Evolutionary conservation across 2,113 vertebrate genomes (phyloP).

Genomic region (Notarius lentiginosus): DNA sequence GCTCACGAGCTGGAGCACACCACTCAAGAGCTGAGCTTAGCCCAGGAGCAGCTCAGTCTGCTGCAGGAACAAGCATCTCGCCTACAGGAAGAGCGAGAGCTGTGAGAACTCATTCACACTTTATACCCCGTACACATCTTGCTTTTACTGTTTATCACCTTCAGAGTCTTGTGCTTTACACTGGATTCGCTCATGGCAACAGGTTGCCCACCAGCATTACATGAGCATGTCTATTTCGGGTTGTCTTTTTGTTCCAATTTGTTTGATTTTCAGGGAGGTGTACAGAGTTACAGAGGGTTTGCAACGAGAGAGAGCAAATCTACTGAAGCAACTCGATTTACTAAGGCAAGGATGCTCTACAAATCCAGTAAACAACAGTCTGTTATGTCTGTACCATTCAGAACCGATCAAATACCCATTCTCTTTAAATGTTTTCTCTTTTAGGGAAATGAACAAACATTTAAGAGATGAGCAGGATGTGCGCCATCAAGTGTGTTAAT

Average conservation of each 20-base stretch:
- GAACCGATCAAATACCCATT: not conserved
- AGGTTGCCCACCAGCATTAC: not conserved
- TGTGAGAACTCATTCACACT: conserved; percentile 70
- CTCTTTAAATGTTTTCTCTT: conserved; percentile 26
- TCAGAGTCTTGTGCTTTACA: not conserved
- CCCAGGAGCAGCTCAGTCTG: conserved; percentile 80
- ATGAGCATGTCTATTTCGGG: not conserved
- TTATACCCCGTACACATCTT: not conserved
- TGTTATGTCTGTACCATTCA: not conserved
- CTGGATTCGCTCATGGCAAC: not conserved
- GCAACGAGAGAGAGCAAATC: conserved; percentile 82
- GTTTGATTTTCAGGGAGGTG: conserved; percentile 76
- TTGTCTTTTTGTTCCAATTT: not conserved
- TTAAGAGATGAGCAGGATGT: conserved; percentile 86
- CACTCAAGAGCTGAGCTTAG: conserved; percentile 72
- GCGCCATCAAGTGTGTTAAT: conserved; percentile 67
- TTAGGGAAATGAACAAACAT: conserved; percentile 93
- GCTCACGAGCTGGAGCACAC: conserved; percentile 79
- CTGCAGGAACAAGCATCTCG: conserved; percentile 80
- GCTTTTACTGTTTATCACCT: not conserved
- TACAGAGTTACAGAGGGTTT: conserved; percentile 85
- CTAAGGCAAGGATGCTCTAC: conserved; percentile 74
- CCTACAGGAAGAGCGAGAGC: conserved; percentile 86
- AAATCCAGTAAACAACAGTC: not conserved
- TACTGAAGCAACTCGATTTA: conserved; percentile 88